Conservation (phyloP, 2,113 vertebrate genomes). For the Glaucomys volans region DNA sequence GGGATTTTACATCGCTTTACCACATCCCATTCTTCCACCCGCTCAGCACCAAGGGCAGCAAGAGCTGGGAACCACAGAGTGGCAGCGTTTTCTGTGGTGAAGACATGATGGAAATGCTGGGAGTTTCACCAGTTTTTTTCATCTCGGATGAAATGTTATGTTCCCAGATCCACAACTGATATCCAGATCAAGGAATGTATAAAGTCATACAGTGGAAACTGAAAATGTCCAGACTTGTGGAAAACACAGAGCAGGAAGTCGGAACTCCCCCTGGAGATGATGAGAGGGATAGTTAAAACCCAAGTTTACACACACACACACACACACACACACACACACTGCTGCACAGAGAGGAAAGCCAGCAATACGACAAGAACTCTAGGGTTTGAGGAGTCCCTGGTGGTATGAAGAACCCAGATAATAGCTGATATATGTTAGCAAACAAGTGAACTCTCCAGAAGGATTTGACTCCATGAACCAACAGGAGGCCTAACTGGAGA, state of each 20-base stretch:
- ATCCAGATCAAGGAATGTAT: conserved; percentile 46
- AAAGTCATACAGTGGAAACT: conserved; percentile 64
- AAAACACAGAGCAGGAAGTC: conserved; percentile 79
- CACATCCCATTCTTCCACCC: background rate
- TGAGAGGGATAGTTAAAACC: conserved; percentile 80
- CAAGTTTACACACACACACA: conserved; percentile 48
- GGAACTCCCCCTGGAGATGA: conserved; percentile 73
- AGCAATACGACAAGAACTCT: conserved; percentile 65
- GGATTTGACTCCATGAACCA: conserved; percentile 75
- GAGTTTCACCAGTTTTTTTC: conserved; percentile 59
- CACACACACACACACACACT: conserved; percentile 41
- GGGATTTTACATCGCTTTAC: background rate
- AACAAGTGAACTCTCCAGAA: conserved; percentile 79
- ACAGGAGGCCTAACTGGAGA: conserved; percentile 81
- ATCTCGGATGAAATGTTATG: conserved; percentile 51
- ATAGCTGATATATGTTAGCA: conserved; percentile 77
- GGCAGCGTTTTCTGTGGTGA: conserved; percentile 19
- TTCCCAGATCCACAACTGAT: conserved; percentile 72
- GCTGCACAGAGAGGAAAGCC: conserved; percentile 68
- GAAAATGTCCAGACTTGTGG: conserved; percentile 76
- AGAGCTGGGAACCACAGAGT: background rate
- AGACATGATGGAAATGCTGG: conserved; percentile 64
- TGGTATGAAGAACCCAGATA: conserved; percentile 80
- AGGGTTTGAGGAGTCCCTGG: conserved; percentile 73
- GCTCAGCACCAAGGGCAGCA: background rate